Conservation (phyloP, 2,113 vertebrate genomes). For the Ciconia maguari region DNA sequence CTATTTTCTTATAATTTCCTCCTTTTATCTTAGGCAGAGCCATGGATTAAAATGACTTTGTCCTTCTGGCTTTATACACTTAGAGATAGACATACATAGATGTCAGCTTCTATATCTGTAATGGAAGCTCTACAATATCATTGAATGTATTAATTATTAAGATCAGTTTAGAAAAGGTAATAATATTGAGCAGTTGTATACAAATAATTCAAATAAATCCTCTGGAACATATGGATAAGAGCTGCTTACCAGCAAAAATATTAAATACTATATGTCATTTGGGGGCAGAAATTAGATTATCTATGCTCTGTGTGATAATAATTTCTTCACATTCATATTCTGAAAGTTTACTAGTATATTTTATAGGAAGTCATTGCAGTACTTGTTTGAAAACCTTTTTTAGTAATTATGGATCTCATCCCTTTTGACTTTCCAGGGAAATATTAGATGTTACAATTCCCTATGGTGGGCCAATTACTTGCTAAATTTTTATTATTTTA, state of each 20-base stretch:
- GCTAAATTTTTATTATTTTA: conserved; percentile 10
- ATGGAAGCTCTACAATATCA: not conserved
- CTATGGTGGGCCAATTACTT: not conserved
- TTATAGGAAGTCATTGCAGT: not conserved
- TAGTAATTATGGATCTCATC: not conserved
- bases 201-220: not conserved
- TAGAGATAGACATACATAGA: not conserved
- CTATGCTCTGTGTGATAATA: not conserved
- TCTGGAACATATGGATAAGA: not conserved
- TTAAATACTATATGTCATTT: not conserved
- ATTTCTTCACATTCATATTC: not conserved
- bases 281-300: not conserved
- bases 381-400: not conserved
- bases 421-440: not conserved
- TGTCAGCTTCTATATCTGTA: not conserved
- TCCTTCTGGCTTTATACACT: not conserved
- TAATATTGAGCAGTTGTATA: not conserved
- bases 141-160: not conserved
- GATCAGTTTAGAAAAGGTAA: not conserved
- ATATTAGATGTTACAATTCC: conserved; percentile 14
- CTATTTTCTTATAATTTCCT: not conserved
- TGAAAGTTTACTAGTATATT: not conserved
- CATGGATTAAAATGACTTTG: not conserved
- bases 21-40: not conserved
- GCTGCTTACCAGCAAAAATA: not conserved